phyloP scores from a whole-genome alignment of 2,797 vertebrate genomes.

The Sphenodon punctatus region DNA sequence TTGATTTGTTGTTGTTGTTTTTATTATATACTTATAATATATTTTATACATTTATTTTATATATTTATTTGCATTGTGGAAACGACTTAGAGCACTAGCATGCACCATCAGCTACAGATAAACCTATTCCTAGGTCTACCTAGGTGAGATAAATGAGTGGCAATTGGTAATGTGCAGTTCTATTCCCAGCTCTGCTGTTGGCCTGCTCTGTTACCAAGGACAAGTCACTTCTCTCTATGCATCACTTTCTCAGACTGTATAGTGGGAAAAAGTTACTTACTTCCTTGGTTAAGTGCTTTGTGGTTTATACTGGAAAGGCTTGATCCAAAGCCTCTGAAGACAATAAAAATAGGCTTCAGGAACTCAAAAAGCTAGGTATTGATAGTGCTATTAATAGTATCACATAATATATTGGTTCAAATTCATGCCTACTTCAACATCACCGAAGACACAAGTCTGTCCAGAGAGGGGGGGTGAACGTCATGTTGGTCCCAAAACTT shows the following conservation, averaged over 20 bases:
- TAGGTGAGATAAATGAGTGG: background rate
- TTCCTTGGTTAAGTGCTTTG: background rate
- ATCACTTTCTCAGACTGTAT: background rate
- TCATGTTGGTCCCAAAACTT: too few relatives aligned
- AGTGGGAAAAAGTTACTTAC: background rate
- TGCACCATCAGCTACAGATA: background rate
- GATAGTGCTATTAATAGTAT: background rate
- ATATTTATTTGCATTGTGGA: background rate
- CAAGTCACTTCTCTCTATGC: rapidly evolving
- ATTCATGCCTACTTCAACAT: background rate
- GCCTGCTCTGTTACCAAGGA: background rate
- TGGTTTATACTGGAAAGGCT: background rate
- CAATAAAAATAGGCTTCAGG: background rate
- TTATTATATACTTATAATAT: too few relatives aligned
- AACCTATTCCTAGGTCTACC: rapidly evolving
- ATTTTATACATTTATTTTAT: background rate
- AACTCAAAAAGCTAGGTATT: too few relatives aligned
- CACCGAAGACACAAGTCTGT: background rate
- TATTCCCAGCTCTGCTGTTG: background rate
- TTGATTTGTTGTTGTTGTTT: too few relatives aligned
- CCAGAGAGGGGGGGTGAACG: background rate
- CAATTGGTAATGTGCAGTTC: background rate
- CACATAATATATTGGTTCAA: background rate
- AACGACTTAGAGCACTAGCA: background rate
- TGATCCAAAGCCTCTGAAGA: background rate